Base-by-base conservation (phyloP, 2,888 invertebrate species). In the Drosophila imparisetae region DNA sequence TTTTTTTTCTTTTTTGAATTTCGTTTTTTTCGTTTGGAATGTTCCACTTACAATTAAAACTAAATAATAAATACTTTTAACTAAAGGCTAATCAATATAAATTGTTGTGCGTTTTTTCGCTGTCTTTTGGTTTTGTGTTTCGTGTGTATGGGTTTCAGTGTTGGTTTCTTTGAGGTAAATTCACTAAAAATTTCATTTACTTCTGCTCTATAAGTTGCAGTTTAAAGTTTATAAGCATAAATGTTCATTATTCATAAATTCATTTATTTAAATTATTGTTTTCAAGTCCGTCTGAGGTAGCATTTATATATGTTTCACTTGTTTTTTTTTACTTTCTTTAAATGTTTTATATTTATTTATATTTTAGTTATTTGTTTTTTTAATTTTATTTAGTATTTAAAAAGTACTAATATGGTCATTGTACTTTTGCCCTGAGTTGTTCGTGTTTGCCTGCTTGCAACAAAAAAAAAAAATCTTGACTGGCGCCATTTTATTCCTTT, bases 371-470 rank as follows among this genome's bases (percentile, higher is more conserved):
- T 50, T 61, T n/a, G n/a, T 55, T 61, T 58, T 54, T 60, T 40
- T 11, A 65, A 49, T 66, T 55, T 74, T 73, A 62, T 70, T 78
- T 86, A 57, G 67, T 67, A 49, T 66, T 77, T 72, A 78, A 78
- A 80, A 88, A 88, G 89, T 88, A 88, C 90, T 75, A 84, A 90
- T 18, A 54, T 84, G 89, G 83, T 91, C 91, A 91, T 93, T 92
- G 93, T 92, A 92, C 92, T 92, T 93, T 92, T 92, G 92, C 92
- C 93, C 93, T 93, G 93, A 92, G 93, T 92, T 91, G 91, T 88
- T 88, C 83, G 86, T 86, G 71, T 74, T 67, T 77, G 62, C 64
- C 65, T 80, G 73, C 64, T 66, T 67, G 78, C 80, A 38, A 66
- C 45, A 30, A 30, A 10, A 45, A 57, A 74, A 65, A 72, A 80